phyloP scores from a whole-genome alignment of 1,140 invertebrate species.

The Thrips palmi region DNA sequence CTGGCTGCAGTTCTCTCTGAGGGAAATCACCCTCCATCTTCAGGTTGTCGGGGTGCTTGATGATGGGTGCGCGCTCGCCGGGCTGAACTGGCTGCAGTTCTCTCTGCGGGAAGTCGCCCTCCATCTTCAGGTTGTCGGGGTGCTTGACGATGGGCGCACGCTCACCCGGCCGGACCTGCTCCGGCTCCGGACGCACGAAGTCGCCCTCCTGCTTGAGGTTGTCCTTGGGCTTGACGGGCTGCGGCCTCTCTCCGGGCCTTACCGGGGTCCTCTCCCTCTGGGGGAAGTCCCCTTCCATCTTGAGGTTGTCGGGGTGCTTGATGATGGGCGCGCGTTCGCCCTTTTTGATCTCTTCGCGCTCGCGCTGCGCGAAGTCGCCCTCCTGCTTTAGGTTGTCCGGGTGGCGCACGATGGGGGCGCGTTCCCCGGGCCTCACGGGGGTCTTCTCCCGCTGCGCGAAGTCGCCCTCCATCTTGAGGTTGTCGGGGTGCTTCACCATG shows the following conservation, averaged over 20 bases:
- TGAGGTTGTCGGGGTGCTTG: constrained; percentile 22
- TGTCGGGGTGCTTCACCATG: constrained; percentile 25
- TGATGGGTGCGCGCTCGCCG: constrained; percentile 25
- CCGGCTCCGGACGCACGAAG: constrained; percentile 35
- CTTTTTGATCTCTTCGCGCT: constrained; percentile 19
- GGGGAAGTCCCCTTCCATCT: constrained; percentile 29
- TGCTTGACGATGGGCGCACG: constrained; percentile 24
- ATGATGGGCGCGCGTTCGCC: constrained; percentile 21
- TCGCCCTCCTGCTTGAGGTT: constrained; percentile 44
- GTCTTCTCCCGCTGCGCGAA: constrained; percentile 20
- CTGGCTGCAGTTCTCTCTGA: constrained; percentile 18
- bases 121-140: constrained; percentile 31
- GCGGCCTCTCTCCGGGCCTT: constrained; percentile 25
- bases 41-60: constrained; percentile 23
- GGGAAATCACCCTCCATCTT: constrained; percentile 27
- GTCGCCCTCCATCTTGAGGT: constrained; percentile 28
- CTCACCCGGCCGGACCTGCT: constrained; percentile 22
- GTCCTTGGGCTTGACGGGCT: constrained; percentile 26
- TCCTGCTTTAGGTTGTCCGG: constrained; percentile 28
- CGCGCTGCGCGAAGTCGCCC: constrained; percentile 23
- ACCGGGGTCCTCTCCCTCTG: constrained; percentile 19
- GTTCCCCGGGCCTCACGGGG: constrained; percentile 17
- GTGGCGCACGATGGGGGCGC: constrained; percentile 23
- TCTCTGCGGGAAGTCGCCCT: constrained; percentile 34
- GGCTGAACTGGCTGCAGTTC: constrained; percentile 14